Conservation (phyloP, 92 coral and sea anemone species). For the Zoanthus solanderi region DNA sequence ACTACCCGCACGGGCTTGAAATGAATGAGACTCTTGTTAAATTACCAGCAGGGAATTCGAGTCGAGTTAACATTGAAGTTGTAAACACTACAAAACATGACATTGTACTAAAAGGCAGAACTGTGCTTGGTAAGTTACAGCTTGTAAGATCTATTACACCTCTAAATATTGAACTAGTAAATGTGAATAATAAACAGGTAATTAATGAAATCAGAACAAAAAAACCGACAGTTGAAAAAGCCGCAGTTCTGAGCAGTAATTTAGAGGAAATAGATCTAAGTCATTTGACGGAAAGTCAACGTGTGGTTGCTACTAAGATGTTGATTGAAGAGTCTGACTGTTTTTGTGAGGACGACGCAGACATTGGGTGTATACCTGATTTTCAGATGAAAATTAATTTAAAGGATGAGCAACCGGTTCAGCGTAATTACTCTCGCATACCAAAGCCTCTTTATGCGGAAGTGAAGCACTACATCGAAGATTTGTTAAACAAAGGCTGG, state of each 20-base stretch:
- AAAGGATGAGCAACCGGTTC: constrained; percentile 34
- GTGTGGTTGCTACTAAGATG: constrained; percentile 30
- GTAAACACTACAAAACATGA: constrained; percentile 6
- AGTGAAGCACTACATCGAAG: constrained; percentile 37
- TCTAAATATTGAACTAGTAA: neutral
- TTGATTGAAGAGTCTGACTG: constrained; percentile 34
- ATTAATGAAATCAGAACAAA: neutral
- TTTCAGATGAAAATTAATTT: constrained; percentile 37
- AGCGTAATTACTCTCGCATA: constrained; percentile 9
- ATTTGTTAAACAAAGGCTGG: constrained; percentile 33
- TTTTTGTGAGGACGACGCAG: constrained; percentile 11
- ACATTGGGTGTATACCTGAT: constrained; percentile 21
- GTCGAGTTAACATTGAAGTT: neutral
- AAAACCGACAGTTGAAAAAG: neutral
- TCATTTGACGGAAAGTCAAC: constrained; percentile 23
- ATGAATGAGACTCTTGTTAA: neutral
- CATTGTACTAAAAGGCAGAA: neutral
- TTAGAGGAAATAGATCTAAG: neutral
- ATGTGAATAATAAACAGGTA: constrained; percentile 10
- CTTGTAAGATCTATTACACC: constrained; percentile 45
- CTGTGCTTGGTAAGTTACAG: constrained; percentile 17
- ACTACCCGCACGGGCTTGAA: neutral
- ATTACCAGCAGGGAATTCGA: neutral
- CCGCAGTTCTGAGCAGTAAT: neutral
- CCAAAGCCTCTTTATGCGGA: constrained; percentile 42